Evolutionary conservation across 2,888 invertebrate species (phyloP), one percentile per base, ranked within the genome.

Genomic region (Nudaria mundana): DNA sequence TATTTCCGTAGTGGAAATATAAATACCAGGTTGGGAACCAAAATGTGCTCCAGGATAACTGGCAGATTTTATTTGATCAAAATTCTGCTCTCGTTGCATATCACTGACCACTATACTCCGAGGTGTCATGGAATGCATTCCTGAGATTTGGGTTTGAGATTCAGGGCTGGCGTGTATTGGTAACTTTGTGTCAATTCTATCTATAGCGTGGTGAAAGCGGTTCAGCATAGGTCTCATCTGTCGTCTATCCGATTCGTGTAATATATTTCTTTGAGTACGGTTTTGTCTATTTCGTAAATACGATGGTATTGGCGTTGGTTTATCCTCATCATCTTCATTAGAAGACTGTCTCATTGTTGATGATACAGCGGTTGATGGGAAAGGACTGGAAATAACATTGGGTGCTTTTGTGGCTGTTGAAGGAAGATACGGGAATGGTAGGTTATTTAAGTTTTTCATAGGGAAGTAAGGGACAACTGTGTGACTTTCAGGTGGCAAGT

Each of bases 401-500:
- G 82, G 78, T 15, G 71, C 67, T 65, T 81, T 86, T 5, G 76
- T 75, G 30, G 67, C 79, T 15, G 73, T 77, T 2, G 79, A 74
- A 11, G 85, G 84, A 40, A 84, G 59, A 47, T 79, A 81, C 37
- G 77, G 79, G 43, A 69, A 82, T 20, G 70, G 76, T 3, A 84
- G 61, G 50, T 82, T 78, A 38, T 80, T 77, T 5, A 70, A 49
- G 55, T 77, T 76, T 42, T 81, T 86, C 29, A 79, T 63, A 22
- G 77, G 61, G 37, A 72, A 83, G 56, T 79, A 81, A 8, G 86
- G 83, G 11, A 74, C 54, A 15, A 77, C 56, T 5, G 81, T 80
- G 23, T 83, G 81, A 29, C 81, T 70, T 54, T 86, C 85, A 5
- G 82, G 82, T 16, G 85, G 81, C 28, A 87, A 68, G 52, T 82